These are phyloP conservation scores for Drosophila yakuba DNA, from an alignment of 1,140 invertebrate species.

Conservation along the genomic window DNA sequence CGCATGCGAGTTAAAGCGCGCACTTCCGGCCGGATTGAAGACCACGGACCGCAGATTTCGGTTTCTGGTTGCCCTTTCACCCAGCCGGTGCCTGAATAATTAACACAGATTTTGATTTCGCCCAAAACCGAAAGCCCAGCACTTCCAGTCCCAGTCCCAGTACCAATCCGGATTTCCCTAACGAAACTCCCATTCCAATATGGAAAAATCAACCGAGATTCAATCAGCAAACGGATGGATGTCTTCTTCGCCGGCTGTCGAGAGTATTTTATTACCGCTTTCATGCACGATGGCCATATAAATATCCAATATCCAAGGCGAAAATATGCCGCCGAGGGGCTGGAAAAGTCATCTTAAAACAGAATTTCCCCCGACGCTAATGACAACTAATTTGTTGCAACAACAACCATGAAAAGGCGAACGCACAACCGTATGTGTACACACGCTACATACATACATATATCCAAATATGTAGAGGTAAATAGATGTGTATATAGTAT, in stretches of 20 bases:
- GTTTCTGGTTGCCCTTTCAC: conserved; percentile 49
- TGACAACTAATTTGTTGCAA: conserved; percentile 76
- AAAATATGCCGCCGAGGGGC: conserved; percentile 41
- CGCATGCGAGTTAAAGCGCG: conserved; percentile 69
- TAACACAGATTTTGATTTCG: conserved; percentile 67
- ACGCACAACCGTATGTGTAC: conserved; percentile 8
- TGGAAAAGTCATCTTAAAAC: conserved; percentile 73
- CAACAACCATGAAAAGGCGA: conserved; percentile 7
- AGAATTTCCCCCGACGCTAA: conserved; percentile 79
- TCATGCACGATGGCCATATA: conserved; percentile 25
- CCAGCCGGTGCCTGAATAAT: conserved; percentile 59
- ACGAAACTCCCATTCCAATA: not conserved
- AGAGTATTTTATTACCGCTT: conserved; percentile 43
- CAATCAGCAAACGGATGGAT: conserved; percentile 33
- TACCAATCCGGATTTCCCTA: not conserved
- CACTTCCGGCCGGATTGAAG: conserved; percentile 53
- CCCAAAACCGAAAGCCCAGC: not conserved
- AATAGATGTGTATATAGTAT: conserved; percentile 9
- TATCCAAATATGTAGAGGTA: not conserved
- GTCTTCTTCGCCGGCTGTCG: not conserved
- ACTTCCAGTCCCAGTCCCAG: not conserved
- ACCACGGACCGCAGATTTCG: conserved; percentile 55
- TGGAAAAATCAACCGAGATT: conserved; percentile 12
- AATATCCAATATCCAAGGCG: conserved; percentile 36
- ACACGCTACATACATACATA: too few relatives aligned